Percentiles rank a stretch among this genome's conserved stretches.
Conservation (phyloP, 2,888 invertebrate genomes). For the Drosophila birchii region DNA sequence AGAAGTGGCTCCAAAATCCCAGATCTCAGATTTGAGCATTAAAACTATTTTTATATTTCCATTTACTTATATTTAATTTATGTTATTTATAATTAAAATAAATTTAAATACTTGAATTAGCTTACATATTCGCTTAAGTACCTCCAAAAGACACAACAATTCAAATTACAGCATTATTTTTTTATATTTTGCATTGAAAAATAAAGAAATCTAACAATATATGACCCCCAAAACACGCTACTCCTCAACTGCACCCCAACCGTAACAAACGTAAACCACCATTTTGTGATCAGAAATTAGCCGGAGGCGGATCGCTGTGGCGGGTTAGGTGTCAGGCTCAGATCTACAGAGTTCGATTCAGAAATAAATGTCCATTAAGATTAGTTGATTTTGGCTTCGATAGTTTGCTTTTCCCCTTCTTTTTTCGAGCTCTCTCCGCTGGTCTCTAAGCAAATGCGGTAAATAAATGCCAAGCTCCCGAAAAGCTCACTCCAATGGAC, state of each 20-base stretch:
- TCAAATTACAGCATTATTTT: not conserved
- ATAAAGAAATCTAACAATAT: not conserved
- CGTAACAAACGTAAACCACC: conserved; percentile 17
- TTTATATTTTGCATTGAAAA: not conserved
- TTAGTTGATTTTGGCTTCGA: conserved; percentile 79
- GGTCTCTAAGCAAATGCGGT: conserved; percentile 64
- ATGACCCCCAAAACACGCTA: not conserved
- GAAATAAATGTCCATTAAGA: conserved; percentile 75
- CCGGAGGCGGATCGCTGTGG: conserved; percentile 38
- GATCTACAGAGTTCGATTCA: conserved; percentile 37
- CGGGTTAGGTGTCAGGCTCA: conserved; percentile 57
- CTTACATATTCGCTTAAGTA: no score
- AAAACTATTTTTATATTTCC: no score
- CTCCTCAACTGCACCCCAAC: not conserved
- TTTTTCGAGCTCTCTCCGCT: conserved; percentile 10
- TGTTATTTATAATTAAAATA: no score
- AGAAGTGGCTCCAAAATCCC: not conserved
- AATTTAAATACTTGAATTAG: no score
- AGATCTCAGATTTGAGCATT: no score
- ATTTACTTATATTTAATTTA: no score
- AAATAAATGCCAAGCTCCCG: conserved; percentile 57
- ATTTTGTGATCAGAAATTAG: conserved; percentile 37
- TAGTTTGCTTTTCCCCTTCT: conserved; percentile 56
- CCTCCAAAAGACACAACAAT: no score
- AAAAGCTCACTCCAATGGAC: conserved; percentile 38